A percentile compares a stretch with the other conserved stretches of the same genome.
phyloP scores from a whole-genome alignment of 2,113 vertebrate species.

The Atherinomorus stipes region DNA sequence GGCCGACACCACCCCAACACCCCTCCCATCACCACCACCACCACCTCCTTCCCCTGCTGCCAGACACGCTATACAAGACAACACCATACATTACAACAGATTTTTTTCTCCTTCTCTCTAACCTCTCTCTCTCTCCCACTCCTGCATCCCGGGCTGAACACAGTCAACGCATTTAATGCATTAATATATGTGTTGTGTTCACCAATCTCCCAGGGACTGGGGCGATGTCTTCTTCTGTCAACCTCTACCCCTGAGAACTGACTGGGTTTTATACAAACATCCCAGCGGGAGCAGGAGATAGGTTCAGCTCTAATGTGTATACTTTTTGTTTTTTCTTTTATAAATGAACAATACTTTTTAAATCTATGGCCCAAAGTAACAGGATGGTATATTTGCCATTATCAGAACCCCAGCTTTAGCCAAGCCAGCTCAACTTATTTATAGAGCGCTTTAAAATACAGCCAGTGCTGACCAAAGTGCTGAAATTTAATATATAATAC shows the following conservation, averaged over 20 bases:
- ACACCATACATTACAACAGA: conserved; percentile 78
- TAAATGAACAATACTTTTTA: conserved; percentile 52
- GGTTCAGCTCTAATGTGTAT: conserved; percentile 52
- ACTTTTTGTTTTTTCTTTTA: conserved; percentile 28
- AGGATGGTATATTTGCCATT: conserved; percentile 9
- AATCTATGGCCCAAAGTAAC: conserved; percentile 11
- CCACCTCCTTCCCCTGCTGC: conserved; percentile 35
- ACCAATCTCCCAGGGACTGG: conserved; percentile 75
- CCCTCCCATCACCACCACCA: conserved; percentile 26
- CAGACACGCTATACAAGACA: conserved; percentile 77
- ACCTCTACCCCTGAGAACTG: conserved; percentile 77
- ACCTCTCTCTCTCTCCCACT: conserved; percentile 59
- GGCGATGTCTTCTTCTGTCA: conserved; percentile 78
- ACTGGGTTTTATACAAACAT: conserved; percentile 79
- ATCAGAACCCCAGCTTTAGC: neutral
- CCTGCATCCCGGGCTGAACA: conserved; percentile 69
- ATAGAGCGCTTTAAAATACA: no score
- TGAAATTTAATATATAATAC: no score
- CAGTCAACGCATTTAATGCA: conserved; percentile 83
- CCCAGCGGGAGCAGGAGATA: conserved; percentile 59
- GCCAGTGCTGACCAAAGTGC: no score
- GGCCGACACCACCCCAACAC: conserved; percentile 62
- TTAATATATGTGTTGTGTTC: conserved; percentile 82
- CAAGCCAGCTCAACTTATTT: no score
- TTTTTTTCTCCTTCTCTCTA: conserved; percentile 48